Evolutionary conservation across 2,113 vertebrate species (phyloP).

Genomic region (Rafetus swinhoei): DNA sequence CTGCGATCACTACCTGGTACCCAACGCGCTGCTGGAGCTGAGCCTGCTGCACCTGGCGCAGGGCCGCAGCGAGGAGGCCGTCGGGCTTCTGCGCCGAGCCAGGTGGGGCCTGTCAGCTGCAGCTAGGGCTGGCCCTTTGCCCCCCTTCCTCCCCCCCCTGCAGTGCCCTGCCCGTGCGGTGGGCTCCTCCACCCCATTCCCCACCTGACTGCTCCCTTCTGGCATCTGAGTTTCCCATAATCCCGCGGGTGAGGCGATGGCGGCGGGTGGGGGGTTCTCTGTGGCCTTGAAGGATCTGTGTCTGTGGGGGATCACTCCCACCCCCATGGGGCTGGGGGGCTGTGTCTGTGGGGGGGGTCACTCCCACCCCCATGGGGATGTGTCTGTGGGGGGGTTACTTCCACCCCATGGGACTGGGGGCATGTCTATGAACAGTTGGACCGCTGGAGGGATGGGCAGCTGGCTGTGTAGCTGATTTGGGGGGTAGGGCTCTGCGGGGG

Average conservation of each 20-base stretch:
- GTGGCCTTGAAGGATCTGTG: no score
- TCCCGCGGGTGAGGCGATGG: not conserved
- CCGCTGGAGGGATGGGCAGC: accelerated
- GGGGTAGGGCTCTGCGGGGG: no score
- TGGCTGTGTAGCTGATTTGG: not conserved
- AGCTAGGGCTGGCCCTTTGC: not conserved
- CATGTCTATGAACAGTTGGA: no score
- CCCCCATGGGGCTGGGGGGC: no score
- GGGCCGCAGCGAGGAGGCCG: slow-evolving; percentile 84
- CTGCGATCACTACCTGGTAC: slow-evolving; percentile 92
- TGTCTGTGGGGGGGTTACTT: no score
- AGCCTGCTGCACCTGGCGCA: slow-evolving; percentile 87
- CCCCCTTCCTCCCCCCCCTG: not conserved
- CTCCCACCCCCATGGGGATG: no score
- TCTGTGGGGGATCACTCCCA: no score
- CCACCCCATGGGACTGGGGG: not conserved
- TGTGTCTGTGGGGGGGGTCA: no score
- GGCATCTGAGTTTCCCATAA: not conserved
- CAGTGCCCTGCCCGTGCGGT: not conserved
- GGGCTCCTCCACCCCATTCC: not conserved
- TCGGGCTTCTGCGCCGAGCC: slow-evolving; percentile 86
- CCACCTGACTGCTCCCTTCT: not conserved
- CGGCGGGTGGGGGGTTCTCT: not conserved
- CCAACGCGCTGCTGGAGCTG: slow-evolving; percentile 90
- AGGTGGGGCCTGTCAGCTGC: slow-evolving; percentile 80